Percentiles rank a stretch among this genome's conserved stretches.
These are phyloP conservation scores for Caenorhabditis sp. DNA, from an alignment of 2,888 invertebrate genomes.

Conservation along the genomic window DNA sequence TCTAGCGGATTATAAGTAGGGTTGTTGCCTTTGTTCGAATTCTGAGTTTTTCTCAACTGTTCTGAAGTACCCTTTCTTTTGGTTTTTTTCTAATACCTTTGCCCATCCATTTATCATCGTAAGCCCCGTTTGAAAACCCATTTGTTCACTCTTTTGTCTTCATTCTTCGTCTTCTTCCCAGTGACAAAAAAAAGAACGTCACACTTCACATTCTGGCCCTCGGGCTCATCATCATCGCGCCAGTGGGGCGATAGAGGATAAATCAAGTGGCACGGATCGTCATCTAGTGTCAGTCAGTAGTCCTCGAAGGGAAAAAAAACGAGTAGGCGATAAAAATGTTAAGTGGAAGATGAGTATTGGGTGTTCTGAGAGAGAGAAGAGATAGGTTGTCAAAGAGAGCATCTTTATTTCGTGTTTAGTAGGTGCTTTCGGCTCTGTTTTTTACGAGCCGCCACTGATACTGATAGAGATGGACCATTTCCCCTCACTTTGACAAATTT, in stretches of 20 bases:
- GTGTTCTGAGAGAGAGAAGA: neutral
- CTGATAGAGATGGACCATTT: constrained; percentile 1
- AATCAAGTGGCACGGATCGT: constrained; percentile 53
- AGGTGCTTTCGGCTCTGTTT: neutral
- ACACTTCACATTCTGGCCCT: neutral
- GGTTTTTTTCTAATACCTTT: constrained; percentile 42
- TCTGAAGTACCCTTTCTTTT: constrained; percentile 15
- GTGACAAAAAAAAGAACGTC: constrained; percentile 31
- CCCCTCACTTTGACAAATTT: constrained; percentile 1
- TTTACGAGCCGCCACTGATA: neutral
- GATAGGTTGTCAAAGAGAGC: neutral
- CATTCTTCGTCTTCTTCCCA: constrained; percentile 11
- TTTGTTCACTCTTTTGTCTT: constrained; percentile 50
- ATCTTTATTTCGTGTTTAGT: constrained; percentile 25
- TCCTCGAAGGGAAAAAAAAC: neutral
- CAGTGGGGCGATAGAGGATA: constrained; percentile 25
- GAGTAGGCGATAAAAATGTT: constrained; percentile 59
- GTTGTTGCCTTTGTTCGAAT: too few species aligned
- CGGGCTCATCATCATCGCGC: neutral
- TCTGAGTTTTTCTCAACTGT: too few species aligned
- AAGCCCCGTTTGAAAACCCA: constrained; percentile 55
- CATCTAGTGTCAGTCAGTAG: constrained; percentile 14
- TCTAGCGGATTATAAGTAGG: too few species aligned
- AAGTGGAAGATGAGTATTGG: constrained; percentile 42
- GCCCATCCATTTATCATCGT: constrained; percentile 59